Conservation (phyloP, 2,797 vertebrate species). For the Carapus acus region DNA sequence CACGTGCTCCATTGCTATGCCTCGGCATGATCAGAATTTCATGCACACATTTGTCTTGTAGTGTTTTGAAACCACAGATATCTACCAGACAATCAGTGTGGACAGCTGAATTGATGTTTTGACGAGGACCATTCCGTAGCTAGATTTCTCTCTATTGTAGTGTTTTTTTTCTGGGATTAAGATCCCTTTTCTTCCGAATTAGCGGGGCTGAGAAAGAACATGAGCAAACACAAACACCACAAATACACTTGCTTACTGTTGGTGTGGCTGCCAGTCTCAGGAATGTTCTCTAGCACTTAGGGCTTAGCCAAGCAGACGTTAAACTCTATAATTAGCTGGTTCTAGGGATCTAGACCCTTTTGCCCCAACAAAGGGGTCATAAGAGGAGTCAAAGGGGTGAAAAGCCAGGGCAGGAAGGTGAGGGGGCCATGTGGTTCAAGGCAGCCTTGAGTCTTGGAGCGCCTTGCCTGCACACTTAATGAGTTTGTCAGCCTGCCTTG, state of each 20-base stretch:
- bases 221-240: conserved; percentile 2
- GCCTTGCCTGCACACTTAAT: conserved; percentile 65
- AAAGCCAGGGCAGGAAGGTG: conserved; percentile 45
- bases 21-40: too few relatives aligned
- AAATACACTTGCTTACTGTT: conserved; percentile 6
- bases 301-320: conserved; percentile 62
- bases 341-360: conserved; percentile 55
- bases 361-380: conserved; percentile 64
- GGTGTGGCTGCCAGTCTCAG: conserved; percentile 49
- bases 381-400: conserved; percentile 56
- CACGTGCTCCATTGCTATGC: not conserved
- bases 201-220: conserved; percentile 15
- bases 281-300: conserved; percentile 60
- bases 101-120: too few relatives aligned
- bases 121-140: not conserved
- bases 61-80: too few relatives aligned
- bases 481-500: conserved; percentile 48
- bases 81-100: too few relatives aligned
- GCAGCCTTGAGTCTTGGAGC: conserved; percentile 49
- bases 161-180: not conserved
- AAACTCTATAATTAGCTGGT: conserved; percentile 72
- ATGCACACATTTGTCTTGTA: too few relatives aligned
- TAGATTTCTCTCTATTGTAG: not conserved
- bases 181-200: too few relatives aligned
- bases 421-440: conserved; percentile 47